Evolutionary conservation across 2,888 invertebrate genomes (phyloP), one percentile per base, ranked within the genome.

Genomic region (Tubulanus polymorphus): DNA sequence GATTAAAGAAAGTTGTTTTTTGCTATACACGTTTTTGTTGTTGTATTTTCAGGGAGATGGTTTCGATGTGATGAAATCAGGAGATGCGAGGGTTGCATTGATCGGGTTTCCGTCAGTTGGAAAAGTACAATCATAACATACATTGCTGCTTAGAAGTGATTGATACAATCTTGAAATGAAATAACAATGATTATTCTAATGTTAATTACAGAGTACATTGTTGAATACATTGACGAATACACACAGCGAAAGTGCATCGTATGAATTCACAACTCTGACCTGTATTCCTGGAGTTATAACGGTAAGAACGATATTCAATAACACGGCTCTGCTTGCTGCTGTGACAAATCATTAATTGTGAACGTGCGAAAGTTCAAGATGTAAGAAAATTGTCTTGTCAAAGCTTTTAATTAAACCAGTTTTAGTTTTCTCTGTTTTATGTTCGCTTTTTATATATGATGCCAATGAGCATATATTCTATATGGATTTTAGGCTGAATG

Each of bases 271-370:
- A 61, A 99, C 99, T 0, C 82, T 99, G 56, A 99, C 99, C 8
- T 99, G 97, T 80, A 99, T 99, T 72, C 99, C 99, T 2, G 99
- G 99, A 51, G 97, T 99, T 1, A 96, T 99, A 63, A 92, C 95
- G 70, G 79, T 79, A 67, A 62, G 60, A 59, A 30, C 26, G 29
- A n/a, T n/a, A n/a, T n/a, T n/a, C n/a, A n/a, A n/a, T n/a, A n/a
- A n/a, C n/a, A n/a, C n/a, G n/a, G n/a, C 20, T 10, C 23, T 35
- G 35, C n/a, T 35, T 35, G n/a, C n/a, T n/a, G 35, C 35, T 15
- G 35, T n/a, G 12, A 15, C 35, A 35, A 35, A 12, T 35, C 35
- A 35, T 35, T 35, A 15, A 35, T 35, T 15, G n/a, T n/a, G n/a
- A 35, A 12, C 12, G n/a, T n/a, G n/a, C 12, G 35, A n/a, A 12